Base-by-base conservation (phyloP, 2,888 invertebrate genomes). In the Plebejus argus region DNA sequence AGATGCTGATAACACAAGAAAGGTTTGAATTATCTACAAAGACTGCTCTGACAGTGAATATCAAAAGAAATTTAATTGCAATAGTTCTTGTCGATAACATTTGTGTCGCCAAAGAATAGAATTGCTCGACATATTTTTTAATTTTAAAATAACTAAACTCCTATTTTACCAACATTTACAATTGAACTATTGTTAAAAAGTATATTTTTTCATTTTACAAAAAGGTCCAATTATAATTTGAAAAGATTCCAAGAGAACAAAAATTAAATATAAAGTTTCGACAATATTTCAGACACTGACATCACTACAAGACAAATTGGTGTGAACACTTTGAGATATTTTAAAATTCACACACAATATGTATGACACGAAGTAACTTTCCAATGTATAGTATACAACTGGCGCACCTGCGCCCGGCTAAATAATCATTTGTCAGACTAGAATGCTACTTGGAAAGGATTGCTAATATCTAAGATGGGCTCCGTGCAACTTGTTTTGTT, bases 381-480 rank as follows among this genome's bases (percentile, higher is more conserved):
- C 79, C 81, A 80, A 81, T 81, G 79, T 79, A 81, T 81, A 79
- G 80, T 78, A 79, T 80, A 80, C 80, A 78, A 79, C 76, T 79
- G 78, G 77, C 77, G 72, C 92, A 92, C 91, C 92, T 91, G 92
- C 87, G 86, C 81, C 87, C 83, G 85, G 88, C 88, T 90, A 88
- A 92, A 91, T 89, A 90, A 90, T 91, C 91, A 91, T 92, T 91
- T 92, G 91, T 92, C 91, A 91, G 86, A 86, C 88, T 84, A 85
- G 88, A 87, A 89, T 88, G 90, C 86, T 89, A 90, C 85, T 91
- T 90, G 88, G 89, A 91, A 92, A 91, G 91, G 91, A 91, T 92
- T 89, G 91, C 87, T 91, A 91, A 91, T 91, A 90, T 91, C 89
- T 90, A 86, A 89, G 89, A 90, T 91, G 90, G 90, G 87, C 85